A percentile compares a stretch with the other conserved stretches of the same genome.
phyloP scores from a whole-genome alignment of 2,797 vertebrate species.

The Myotis findleyi region DNA sequence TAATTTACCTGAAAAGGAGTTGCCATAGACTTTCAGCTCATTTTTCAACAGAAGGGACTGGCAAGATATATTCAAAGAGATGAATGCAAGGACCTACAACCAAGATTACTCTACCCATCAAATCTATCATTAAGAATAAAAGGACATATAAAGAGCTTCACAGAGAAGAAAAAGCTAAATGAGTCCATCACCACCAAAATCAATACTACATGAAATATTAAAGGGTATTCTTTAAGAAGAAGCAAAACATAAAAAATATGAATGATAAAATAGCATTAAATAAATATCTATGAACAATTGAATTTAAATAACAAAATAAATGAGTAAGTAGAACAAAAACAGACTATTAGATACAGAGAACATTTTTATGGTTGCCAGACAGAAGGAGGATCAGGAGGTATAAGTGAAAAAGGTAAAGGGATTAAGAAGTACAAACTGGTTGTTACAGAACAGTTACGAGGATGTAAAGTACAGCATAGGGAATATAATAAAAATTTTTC shows the following conservation, averaged over 20 bases:
- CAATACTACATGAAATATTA: background rate
- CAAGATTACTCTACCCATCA: background rate
- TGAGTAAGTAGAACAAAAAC: background rate
- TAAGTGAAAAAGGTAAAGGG: background rate
- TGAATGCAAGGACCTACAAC: background rate
- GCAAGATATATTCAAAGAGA: background rate
- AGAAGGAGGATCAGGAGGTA: background rate
- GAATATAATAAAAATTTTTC: background rate
- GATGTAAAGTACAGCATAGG: background rate
- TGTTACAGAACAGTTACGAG: background rate
- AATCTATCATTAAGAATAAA: background rate
- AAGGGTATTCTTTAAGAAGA: background rate
- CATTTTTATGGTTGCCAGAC: background rate
- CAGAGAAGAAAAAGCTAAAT: background rate
- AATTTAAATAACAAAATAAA: background rate
- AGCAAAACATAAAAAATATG: background rate
- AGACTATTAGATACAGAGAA: background rate
- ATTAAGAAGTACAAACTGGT: background rate
- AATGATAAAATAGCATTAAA: background rate
- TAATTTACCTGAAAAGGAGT: background rate
- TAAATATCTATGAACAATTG: background rate
- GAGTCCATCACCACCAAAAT: background rate
- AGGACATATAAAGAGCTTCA: background rate
- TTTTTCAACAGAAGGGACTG: background rate
- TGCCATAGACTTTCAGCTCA: background rate